phyloP scores from a whole-genome alignment of 2,113 vertebrate genomes.

The Arenaria interpres region DNA sequence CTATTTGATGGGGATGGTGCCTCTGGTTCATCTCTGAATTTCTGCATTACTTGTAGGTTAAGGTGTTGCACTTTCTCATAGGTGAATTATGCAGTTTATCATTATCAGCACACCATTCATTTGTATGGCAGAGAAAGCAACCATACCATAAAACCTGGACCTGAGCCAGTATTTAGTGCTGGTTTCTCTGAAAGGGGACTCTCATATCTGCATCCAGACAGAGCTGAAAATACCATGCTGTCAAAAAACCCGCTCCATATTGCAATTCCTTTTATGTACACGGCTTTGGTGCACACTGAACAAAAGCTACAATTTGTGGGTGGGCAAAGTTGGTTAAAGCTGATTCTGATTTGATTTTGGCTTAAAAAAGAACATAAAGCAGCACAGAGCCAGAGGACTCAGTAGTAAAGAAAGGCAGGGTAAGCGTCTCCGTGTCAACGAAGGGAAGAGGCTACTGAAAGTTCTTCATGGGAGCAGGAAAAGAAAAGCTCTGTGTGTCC shows the following conservation, averaged over 20 bases:
- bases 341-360: not conserved
- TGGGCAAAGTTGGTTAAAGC: not conserved
- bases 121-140: not conserved
- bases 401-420: not conserved
- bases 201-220: not conserved
- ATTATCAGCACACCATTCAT: not conserved
- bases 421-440: not conserved
- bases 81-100: not conserved
- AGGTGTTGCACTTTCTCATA: not conserved
- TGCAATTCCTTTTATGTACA: not conserved
- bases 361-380: not conserved
- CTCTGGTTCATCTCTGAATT: not conserved
- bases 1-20: not conserved
- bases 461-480: not conserved
- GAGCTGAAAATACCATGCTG: not conserved
- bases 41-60: not conserved
- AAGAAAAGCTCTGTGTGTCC: not conserved
- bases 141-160: not conserved
- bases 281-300: rapidly evolving
- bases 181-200: not conserved
- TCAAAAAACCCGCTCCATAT: not conserved
- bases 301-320: not conserved
- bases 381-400: not conserved
- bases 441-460: not conserved
- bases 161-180: not conserved